phyloP scores from a whole-genome alignment of 2,797 vertebrate species.

The Anguilla marmorata region DNA sequence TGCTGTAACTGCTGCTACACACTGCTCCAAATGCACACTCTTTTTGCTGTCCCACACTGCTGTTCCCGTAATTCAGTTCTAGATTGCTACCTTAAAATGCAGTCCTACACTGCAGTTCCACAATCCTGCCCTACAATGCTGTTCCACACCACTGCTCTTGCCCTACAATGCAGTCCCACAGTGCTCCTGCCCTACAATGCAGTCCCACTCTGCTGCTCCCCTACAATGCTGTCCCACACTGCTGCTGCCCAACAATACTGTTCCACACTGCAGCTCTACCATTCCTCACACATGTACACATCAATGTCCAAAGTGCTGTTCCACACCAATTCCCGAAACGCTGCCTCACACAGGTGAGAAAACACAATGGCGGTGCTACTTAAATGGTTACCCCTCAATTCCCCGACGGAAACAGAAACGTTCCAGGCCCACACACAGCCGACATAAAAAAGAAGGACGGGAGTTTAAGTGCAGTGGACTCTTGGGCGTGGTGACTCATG shows the following conservation, averaged over 20 bases:
- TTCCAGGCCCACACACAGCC: neutral
- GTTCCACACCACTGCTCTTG: neutral
- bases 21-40: neutral
- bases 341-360: no score
- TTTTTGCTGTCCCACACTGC: constrained; percentile 52
- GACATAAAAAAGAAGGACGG: neutral
- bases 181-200: neutral
- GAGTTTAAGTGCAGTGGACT: neutral
- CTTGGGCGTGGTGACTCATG: neutral
- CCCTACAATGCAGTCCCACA: constrained; percentile 36
- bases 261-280: neutral
- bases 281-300: no score
- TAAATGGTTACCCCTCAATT: neutral
- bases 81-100: neutral
- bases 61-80: neutral
- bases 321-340: no score
- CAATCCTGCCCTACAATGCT: constrained; percentile 1
- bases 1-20: neutral
- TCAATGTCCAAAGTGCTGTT: no score
- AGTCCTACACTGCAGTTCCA: constrained; percentile 6
- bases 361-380: no score
- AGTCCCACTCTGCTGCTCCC: neutral
- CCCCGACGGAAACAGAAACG: neutral
- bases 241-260: neutral
- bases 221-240: neutral